A percentile compares a stretch with the other conserved stretches of the same genome.
These are phyloP conservation scores for Muscicapa adusta DNA, from an alignment of 2,113 vertebrate species.

Conservation along the genomic window DNA sequence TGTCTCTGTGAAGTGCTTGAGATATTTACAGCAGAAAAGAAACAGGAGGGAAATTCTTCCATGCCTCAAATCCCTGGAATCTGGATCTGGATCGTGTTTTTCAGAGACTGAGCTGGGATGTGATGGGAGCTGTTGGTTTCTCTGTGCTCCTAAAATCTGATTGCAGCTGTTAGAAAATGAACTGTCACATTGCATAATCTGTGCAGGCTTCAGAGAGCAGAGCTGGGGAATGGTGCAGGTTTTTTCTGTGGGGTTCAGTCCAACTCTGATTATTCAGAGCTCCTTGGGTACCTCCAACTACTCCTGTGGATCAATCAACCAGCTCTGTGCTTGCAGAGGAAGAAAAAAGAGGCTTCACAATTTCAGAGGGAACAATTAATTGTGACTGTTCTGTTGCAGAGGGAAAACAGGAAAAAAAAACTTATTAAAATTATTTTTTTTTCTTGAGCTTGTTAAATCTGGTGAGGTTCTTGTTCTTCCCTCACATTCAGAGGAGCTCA, in stretches of 20 bases:
- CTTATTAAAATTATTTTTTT: too few species aligned
- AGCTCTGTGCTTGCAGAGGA: not conserved
- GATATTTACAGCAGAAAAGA: not conserved
- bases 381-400: not conserved
- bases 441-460: not conserved
- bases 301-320: not conserved
- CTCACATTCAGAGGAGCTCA: not conserved
- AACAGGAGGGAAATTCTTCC: not conserved
- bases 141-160: not conserved
- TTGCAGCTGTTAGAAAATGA: not conserved
- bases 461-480: not conserved
- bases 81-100: accelerated
- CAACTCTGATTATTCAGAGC: not conserved
- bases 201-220: not conserved
- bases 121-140: accelerated
- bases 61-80: not conserved
- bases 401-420: not conserved
- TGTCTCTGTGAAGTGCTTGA: not conserved
- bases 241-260: not conserved
- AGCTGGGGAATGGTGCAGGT: not conserved
- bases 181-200: not conserved
- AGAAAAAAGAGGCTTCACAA: not conserved
- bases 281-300: not conserved
- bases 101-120: not conserved
- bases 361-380: not conserved